Percentiles rank a stretch among this genome's conserved stretches.
These are phyloP conservation scores for Megalonaias nervosa DNA, from an alignment of 1,140 invertebrate species.

Conservation along the genomic window DNA sequence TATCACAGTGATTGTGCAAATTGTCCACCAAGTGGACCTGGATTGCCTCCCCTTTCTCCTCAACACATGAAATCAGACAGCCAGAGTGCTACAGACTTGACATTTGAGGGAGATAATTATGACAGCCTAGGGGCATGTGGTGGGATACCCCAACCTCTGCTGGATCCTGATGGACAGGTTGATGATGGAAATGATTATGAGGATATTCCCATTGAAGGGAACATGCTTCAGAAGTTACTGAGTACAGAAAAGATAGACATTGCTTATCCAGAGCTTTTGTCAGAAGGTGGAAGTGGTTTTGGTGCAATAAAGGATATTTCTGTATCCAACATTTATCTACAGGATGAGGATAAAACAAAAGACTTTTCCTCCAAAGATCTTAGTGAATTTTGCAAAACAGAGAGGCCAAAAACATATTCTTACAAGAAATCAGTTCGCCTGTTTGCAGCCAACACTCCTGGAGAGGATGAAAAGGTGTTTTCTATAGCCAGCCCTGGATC, in stretches of 20 bases:
- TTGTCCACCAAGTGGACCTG: conserved; percentile 15
- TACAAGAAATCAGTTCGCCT: conserved; percentile 17
- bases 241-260: conserved; percentile 29
- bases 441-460: conserved; percentile 34
- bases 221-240: conserved; percentile 31
- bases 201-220: conserved; percentile 27
- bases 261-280: neutral
- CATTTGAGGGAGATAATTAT: conserved; percentile 13
- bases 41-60: conserved; percentile 13
- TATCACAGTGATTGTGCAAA: conserved; percentile 27
- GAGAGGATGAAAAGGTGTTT: conserved; percentile 33
- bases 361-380: conserved; percentile 47
- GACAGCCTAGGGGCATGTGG: conserved; percentile 25
- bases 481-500: conserved; percentile 22
- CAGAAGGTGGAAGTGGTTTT: conserved; percentile 30
- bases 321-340: conserved; percentile 48
- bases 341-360: conserved; percentile 52
- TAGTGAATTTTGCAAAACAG: conserved; percentile 16
- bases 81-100: conserved; percentile 4
- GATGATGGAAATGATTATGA: conserved; percentile 21
- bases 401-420: conserved; percentile 23
- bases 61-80: neutral
- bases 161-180: conserved; percentile 2
- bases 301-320: conserved; percentile 54
- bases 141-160: conserved; percentile 3